Base-by-base conservation (phyloP, 92 coral and sea anemone species). In the Galaxea fascicularis region DNA sequence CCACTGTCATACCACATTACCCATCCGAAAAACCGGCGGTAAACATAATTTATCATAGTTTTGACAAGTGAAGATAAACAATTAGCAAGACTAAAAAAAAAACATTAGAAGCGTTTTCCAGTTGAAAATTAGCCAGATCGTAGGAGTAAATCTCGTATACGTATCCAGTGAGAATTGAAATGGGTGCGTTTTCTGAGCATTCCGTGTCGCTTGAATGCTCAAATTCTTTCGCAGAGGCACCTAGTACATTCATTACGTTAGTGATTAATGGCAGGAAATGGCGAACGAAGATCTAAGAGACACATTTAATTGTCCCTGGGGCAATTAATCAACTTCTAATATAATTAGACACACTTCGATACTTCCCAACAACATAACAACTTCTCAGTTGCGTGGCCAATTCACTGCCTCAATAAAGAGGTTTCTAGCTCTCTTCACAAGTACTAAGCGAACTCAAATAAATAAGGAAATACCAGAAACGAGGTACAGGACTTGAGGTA, bases 251-350 rank as follows among this genome's bases (percentile, higher is more conserved):
- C 86, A 69, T 82, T 52, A 64, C 53, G 47, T 22, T 35, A 74
- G 74, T 83, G 87, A 83, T 83, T 83, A 83, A 83, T 83, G 65
- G 74, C 87, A 83, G 87, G 87, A 83, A 83, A 51, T 83, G 53
- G 82, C 53, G 52, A 64, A 83, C 70, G 79, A 71, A 57, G 71
- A 57, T 31, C 69, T 82, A 82, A 82, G 71, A 71, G 68, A 82
- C 71, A 82, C 68, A 82, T 70, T 70, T 54, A 70, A 53, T 65
- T 82, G 78, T 25, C 57, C 51, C 60, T 22, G 84, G 15, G 60
- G 86, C 44, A 70, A 82, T 82, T 70, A 82, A 82, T 82, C 78
- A 82, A 82, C 77, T 54, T 39, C 57, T 82, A 82, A 82, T 57
- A 57, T 69, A 82, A 82, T 82, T 82, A 82, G 58, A 58, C 68